A percentile compares a stretch with the other conserved stretches of the same genome.
Evolutionary conservation across 2,888 invertebrate species (phyloP).

Genomic region (Rhaphigaster nebulosa): DNA sequence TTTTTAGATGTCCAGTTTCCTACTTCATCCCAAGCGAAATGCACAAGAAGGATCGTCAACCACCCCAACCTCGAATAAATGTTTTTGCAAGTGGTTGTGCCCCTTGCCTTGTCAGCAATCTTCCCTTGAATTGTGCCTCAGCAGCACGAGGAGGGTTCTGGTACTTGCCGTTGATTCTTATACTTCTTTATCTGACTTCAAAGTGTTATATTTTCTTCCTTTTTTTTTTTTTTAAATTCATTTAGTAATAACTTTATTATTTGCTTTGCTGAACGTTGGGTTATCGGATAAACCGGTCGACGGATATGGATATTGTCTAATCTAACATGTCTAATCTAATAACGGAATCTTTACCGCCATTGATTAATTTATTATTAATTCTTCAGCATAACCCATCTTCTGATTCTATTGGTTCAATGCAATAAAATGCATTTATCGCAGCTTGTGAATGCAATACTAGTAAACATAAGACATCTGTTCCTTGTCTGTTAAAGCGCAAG

Average conservation of each 20-base stretch:
- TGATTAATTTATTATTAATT: no score
- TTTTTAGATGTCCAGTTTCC: neutral
- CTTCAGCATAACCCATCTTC: no score
- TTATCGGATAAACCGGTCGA: no score
- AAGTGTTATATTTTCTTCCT: neutral
- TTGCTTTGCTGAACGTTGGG: neutral
- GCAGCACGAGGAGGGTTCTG: neutral
- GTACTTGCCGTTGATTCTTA: neutral
- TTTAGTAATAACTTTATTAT: neutral
- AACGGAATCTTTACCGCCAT: no score
- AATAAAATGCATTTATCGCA: no score
- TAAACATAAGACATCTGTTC: no score
- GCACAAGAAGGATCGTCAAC: neutral
- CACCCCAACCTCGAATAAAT: neutral
- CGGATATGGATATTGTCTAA: no score
- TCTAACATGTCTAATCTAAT: no score
- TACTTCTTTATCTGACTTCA: neutral
- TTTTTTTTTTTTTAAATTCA: neutral
- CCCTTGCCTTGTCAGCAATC: neutral
- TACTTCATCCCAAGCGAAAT: neutral
- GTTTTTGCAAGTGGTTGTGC: neutral
- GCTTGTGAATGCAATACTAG: no score
- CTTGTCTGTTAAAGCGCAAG: no score
- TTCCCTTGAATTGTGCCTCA: neutral
- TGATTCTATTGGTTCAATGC: no score